These are phyloP conservation scores for Heteractis magnifica DNA, from an alignment of 92 coral and sea anemone species.

Conservation along the genomic window DNA sequence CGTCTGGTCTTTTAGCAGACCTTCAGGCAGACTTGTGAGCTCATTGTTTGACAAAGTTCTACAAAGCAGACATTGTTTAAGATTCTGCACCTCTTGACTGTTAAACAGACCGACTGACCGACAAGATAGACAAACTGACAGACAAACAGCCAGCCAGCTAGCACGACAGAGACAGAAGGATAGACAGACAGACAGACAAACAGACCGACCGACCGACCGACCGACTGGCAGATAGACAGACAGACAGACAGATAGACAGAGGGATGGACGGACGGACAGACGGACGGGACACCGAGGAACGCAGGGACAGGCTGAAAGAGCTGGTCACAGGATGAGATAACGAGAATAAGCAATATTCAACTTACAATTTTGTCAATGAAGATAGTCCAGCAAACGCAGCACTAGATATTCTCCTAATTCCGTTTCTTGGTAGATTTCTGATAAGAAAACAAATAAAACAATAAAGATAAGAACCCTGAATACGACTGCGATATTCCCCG, in stretches of 20 bases:
- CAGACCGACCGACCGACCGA: no score
- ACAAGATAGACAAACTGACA: neutral
- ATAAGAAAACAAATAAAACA: neutral
- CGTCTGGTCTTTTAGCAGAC: conserved; percentile 25
- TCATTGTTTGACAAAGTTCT: conserved; percentile 41
- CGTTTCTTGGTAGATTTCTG: conserved; percentile 42
- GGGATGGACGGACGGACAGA: neutral
- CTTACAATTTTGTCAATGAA: conserved; percentile 50
- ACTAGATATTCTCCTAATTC: conserved; percentile 39
- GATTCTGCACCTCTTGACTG: no score
- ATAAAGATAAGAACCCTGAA: neutral
- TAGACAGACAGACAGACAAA: neutral
- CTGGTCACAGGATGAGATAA: neutral
- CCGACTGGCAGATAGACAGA: no score
- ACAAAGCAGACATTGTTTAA: conserved; percentile 2
- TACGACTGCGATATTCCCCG: no score
- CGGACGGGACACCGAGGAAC: neutral
- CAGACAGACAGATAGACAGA: neutral
- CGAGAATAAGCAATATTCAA: neutral
- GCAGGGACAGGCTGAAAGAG: neutral
- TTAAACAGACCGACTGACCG: no score
- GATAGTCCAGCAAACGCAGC: conserved; percentile 44
- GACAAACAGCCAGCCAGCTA: no score
- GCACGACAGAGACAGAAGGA: neutral
- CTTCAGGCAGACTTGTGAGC: conserved; percentile 34